Conservation (phyloP, 2,797 vertebrate species). For the Mormyrops boulengeri region DNA sequence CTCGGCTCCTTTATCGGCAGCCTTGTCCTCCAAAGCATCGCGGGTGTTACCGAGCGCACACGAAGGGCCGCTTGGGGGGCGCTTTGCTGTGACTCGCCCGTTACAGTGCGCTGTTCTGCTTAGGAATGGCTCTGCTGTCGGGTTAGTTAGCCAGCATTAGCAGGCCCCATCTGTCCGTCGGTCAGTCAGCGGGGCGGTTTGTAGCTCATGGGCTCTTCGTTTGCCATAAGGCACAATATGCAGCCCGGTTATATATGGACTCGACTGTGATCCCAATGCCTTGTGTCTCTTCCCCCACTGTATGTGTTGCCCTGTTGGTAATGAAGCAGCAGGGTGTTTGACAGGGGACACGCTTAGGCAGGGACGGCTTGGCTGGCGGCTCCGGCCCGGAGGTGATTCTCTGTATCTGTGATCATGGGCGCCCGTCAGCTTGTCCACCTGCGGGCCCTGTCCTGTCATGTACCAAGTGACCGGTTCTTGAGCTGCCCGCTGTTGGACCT, state of each 20-base stretch:
- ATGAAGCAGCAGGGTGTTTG: neutral
- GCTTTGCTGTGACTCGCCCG: too few relatives aligned
- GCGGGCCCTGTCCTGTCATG: neutral
- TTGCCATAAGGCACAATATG: neutral
- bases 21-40: neutral
- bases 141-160: constrained; percentile 22
- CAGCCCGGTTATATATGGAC: neutral
- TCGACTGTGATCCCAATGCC: neutral
- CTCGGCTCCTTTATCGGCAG: constrained; percentile 26
- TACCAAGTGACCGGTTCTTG: neutral
- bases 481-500: neutral
- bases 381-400: neutral
- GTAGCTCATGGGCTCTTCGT: neutral
- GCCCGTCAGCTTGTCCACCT: neutral
- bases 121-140: constrained; percentile 33
- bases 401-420: neutral
- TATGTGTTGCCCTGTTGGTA: neutral
- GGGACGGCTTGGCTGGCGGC: neutral
- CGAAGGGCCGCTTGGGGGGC: neutral
- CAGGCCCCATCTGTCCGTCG: constrained; percentile 44
- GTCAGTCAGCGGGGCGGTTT: neutral
- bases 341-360: neutral
- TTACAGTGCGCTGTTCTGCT: neutral
- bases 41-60: neutral
- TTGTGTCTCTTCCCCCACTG: neutral